Conservation (phyloP, 2,113 vertebrate species). For the Falcunculus frontatus region DNA sequence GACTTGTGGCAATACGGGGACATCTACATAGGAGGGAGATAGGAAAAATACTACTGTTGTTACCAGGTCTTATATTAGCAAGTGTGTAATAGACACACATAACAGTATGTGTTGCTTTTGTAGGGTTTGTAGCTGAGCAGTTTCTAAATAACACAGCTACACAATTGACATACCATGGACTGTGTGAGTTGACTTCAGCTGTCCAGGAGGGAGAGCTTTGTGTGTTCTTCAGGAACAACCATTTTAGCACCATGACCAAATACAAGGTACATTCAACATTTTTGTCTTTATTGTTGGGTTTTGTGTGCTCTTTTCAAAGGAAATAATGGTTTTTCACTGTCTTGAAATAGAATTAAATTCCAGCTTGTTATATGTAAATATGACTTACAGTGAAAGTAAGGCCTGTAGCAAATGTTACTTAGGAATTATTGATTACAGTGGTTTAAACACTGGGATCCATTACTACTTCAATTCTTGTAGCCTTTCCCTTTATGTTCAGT, state of each 20-base stretch:
- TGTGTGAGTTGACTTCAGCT: slow-evolving; percentile 94
- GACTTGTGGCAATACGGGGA: not conserved
- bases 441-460: not conserved
- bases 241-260: slow-evolving; percentile 99
- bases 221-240: slow-evolving; percentile 99
- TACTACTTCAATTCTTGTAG: not conserved
- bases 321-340: not conserved
- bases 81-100: not conserved
- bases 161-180: slow-evolving; percentile 94
- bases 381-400: not conserved
- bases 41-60: not conserved
- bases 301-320: not conserved
- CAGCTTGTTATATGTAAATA: not conserved
- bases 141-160: slow-evolving; percentile 96
- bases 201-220: slow-evolving; percentile 98
- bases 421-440: not conserved
- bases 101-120: slow-evolving; percentile 50
- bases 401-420: not conserved
- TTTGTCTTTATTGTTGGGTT: not conserved
- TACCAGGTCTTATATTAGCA: not conserved
- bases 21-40: not conserved
- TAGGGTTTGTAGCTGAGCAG: slow-evolving; percentile 95
- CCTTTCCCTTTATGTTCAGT: not conserved
- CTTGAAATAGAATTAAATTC: not conserved
- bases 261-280: slow-evolving; percentile 81